Percentiles rank a stretch among this genome's conserved stretches.
Conservation (phyloP, 2,797 vertebrate species). For the Sebastes matsubarae region DNA sequence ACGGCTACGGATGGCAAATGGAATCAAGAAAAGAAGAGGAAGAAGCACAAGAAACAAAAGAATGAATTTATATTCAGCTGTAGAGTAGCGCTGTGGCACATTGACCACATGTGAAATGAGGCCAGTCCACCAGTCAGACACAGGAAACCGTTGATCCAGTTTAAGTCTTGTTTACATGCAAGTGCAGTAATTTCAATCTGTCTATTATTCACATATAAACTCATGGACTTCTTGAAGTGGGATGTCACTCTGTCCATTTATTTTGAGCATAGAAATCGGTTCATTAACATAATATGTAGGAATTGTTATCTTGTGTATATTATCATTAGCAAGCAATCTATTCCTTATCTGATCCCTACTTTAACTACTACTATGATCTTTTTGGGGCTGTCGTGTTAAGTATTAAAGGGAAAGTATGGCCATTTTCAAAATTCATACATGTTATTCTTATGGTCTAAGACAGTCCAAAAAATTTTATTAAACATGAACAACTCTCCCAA, state of each 20-base stretch:
- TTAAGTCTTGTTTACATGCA: neutral
- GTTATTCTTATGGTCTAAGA: no score
- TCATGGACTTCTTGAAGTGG: neutral
- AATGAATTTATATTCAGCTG: slow-evolving; percentile 11
- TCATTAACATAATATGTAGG: neutral
- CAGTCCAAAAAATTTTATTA: no score
- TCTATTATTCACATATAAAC: neutral
- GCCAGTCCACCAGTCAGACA: neutral
- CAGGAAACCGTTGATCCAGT: neutral
- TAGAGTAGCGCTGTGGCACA: neutral
- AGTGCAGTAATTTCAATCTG: neutral
- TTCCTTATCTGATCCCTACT: neutral
- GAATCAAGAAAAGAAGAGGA: neutral
- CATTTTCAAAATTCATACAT: neutral
- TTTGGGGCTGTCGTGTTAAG: neutral
- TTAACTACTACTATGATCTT: neutral
- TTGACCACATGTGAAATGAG: slow-evolving; percentile 11
- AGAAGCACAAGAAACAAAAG: neutral
- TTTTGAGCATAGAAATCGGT: neutral
- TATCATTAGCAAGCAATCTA: neutral
- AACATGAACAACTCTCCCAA: no score
- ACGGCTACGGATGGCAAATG: neutral
- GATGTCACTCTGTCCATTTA: neutral
- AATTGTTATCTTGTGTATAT: neutral
- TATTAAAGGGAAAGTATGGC: neutral